Base-by-base conservation (phyloP, 2,797 vertebrate species). In the Rhabdophis nuchalis region DNA sequence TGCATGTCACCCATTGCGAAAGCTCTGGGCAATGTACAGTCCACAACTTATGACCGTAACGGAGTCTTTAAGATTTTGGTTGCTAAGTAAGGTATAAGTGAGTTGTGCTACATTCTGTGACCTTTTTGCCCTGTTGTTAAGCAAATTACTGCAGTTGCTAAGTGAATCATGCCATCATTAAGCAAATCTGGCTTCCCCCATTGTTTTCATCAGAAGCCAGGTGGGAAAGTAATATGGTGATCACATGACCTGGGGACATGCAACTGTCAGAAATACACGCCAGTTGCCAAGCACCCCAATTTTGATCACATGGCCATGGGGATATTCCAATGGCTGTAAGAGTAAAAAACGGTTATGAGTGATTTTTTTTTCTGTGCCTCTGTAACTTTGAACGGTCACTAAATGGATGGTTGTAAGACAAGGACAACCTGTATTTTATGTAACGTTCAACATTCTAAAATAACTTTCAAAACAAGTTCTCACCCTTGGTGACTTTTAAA, bases 11-110 rank as follows among this genome's bases (percentile, higher is more conserved):
- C 68, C 32, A 41, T 3, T 77, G 36, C 36, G 41, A 77, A 77
- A 41, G 36, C 16, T 41, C 72, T 0, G 3, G 72, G 18, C 18
- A 9, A 77, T 23, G 18, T 41, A 77, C 18, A 68, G n/a, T 16
- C n/a, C 14, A 32, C 2, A 0, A 68, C 6, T 7, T 68, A 32
- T 1, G 5, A 14, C 12, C 4, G 0, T n/a, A 64, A 64, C 0
- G 11, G 61, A 64, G 5, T 4, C n/a, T 46, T 46, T 13, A 32
- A 68, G 10, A 32, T 32, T 68, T 68, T 32, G n/a, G 64, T 68
- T 68, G 13, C 60, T 61, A n/a, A 68, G 12, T 5, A 2, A 32
- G n/a, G 14, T 10, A 60, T 9, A 27, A 60, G 25, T 60, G 58
- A 27, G 9, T 18, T 32, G 64, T 68, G n/a, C 14, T 11, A 1